Conservation (phyloP, 2,113 vertebrate species). For the Boulengeromyrus knoepffleri region DNA sequence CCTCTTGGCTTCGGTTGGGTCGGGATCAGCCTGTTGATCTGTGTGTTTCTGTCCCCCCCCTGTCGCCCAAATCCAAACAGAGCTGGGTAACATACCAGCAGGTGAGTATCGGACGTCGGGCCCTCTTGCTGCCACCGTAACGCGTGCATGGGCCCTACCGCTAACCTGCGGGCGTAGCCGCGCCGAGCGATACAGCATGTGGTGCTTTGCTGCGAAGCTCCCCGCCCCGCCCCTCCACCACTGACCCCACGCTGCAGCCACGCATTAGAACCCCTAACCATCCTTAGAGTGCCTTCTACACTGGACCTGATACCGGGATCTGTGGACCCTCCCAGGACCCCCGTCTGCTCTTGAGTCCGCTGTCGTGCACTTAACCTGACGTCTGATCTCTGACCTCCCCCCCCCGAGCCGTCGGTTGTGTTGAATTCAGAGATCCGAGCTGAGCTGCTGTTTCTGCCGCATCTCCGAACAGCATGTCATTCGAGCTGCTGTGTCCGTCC, state of each 20-base stretch:
- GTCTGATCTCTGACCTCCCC: slow-evolving; percentile 16
- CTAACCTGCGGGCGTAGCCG: slow-evolving; percentile 48
- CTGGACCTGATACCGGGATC: background rate
- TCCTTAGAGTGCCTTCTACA: background rate
- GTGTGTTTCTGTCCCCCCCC: slow-evolving; percentile 75
- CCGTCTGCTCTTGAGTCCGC: background rate
- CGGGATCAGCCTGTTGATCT: slow-evolving; percentile 74
- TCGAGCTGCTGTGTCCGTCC: background rate
- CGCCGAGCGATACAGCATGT: slow-evolving; percentile 40
- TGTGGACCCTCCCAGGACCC: background rate
- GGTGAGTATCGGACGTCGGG: slow-evolving; percentile 82
- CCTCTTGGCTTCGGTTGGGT: slow-evolving; percentile 43
- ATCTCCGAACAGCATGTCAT: slow-evolving; percentile 11
- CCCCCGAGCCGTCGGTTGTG: slow-evolving; percentile 6
- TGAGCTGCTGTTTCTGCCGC: slow-evolving; percentile 15
- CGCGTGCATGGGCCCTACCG: slow-evolving; percentile 55
- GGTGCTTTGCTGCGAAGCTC: slow-evolving; percentile 24
- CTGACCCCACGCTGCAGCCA: slow-evolving; percentile 14
- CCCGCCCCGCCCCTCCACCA: background rate
- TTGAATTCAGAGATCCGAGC: slow-evolving; percentile 1
- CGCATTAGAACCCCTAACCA: slow-evolving; percentile 11
- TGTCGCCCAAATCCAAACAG: slow-evolving; percentile 79
- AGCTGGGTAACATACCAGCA: slow-evolving; percentile 86
- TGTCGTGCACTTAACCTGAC: slow-evolving; percentile 1
- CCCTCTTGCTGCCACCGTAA: slow-evolving; percentile 44